Evolutionary conservation across 1,140 invertebrate genomes (phyloP), one percentile per base, ranked within the genome.

Genomic region (Paraescarpia echinospica): DNA sequence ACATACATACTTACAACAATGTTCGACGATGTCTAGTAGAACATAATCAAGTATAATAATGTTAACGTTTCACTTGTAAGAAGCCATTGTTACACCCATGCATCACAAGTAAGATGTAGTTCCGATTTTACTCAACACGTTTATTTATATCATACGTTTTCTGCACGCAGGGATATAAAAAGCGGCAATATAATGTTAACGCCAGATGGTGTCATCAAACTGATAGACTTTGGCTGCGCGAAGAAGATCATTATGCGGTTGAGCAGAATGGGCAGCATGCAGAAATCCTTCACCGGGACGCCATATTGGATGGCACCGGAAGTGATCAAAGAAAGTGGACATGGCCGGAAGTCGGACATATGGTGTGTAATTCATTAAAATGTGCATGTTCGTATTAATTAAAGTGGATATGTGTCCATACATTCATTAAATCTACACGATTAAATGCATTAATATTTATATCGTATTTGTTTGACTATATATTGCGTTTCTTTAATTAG

Each of bases 251-350:
- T 95, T 94, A 34, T 92, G 33, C 51, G 92, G 48, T 92, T 95
- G 8, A 96, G 95, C 93, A 94, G 95, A 92, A 95, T 94, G 31
- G 94, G 95, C 93, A 94, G 94, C 94, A 94, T 96, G 22, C 94
- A 95, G n/a, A 95, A 92, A 34, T 92, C 92, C 1, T 51, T 92
- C 48, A 48, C 48, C 0, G 92, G 92, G 8, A 96, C 96, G 31
- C 96, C 99, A 14, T 99, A 99, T 95, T 99, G 99, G 99, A 99
- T 99, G 98, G 98, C 98, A 31, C 98, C 98, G 0, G 98, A 98
- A 97, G 98, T 99, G 31, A 99, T 99, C 94, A 99, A 94, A 89
- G 95, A 96, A 92, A 95, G 94, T 27, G 95, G 95, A 48, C 95
- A 96, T 94, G 95, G 95, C 0, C 95, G 95, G 92, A 96, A 96